Evolutionary conservation across 2,888 invertebrate species (phyloP).

Genomic region (Drosophila infuscata): DNA sequence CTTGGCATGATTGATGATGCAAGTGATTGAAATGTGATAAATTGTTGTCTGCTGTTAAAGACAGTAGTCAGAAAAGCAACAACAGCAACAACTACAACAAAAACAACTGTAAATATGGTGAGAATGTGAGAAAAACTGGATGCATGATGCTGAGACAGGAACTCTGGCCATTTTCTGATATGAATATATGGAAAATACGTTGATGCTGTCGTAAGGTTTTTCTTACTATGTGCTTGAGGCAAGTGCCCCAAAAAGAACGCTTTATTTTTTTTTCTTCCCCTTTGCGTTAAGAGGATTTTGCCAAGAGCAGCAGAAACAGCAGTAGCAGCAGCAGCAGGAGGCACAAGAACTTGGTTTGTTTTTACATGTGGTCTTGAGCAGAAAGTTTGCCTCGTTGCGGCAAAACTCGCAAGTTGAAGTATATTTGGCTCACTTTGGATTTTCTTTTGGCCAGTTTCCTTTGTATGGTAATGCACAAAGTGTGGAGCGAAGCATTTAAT

Average conservation of each 20-base stretch:
- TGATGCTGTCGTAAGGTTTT: constrained; percentile 11
- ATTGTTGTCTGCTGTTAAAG: constrained; percentile 60
- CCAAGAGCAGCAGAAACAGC: constrained; percentile 17
- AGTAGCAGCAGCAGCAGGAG: not conserved
- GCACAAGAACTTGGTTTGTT: constrained; percentile 34
- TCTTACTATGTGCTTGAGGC: constrained; percentile 37
- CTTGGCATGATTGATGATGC: constrained; percentile 71
- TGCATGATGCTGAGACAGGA: constrained; percentile 10
- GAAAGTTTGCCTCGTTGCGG: constrained; percentile 41
- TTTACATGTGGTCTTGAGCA: constrained; percentile 60
- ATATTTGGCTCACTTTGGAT: constrained; percentile 27
- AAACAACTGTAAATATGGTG: constrained; percentile 19
- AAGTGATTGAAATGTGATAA: constrained; percentile 76
- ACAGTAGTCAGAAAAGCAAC: constrained; percentile 32
- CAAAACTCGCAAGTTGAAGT: constrained; percentile 39
- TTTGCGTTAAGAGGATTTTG: constrained; percentile 64
- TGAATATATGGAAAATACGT: constrained; percentile 34
- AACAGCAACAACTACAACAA: constrained; percentile 30
- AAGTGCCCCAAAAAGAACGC: constrained; percentile 24
- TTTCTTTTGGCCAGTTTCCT: constrained; percentile 28
- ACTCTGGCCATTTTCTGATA: constrained; percentile 18
- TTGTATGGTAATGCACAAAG: constrained; percentile 65
- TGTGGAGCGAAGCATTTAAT: constrained; percentile 62
- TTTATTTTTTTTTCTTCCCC: constrained; percentile 15
- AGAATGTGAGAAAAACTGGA: constrained; percentile 13